A percentile compares a stretch with the other conserved stretches of the same genome.
Conservation (phyloP, 2,797 vertebrate genomes). For the Lindbergichthys nudifrons region DNA sequence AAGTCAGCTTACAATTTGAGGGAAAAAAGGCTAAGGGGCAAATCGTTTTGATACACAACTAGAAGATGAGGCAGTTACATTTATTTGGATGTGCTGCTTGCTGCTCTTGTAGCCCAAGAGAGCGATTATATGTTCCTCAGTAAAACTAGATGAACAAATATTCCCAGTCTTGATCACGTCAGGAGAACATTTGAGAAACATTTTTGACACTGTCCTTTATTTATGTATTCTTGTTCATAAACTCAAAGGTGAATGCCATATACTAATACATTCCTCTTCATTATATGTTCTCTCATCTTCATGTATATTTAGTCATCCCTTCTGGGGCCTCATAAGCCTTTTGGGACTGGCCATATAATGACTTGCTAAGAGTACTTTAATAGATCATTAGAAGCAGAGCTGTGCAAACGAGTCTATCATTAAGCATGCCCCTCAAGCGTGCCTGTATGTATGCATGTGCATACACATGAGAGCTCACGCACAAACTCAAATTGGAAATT, state of each 20-base stretch:
- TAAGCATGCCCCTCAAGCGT: constrained; percentile 67
- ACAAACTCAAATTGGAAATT: constrained; percentile 20
- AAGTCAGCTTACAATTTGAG: background rate
- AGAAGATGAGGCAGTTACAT: constrained; percentile 9
- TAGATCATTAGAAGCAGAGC: constrained; percentile 77
- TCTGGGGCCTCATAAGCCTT: constrained; percentile 55
- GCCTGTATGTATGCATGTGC: constrained; percentile 44
- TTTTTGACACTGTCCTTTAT: constrained; percentile 10
- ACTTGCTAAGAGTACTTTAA: constrained; percentile 76
- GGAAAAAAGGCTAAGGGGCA: background rate
- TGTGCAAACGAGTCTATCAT: constrained; percentile 74
- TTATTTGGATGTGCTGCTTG: constrained; percentile 25
- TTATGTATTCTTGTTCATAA: constrained; percentile 14
- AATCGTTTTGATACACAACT: background rate
- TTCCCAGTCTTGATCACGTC: constrained; percentile 24
- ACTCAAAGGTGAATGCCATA: constrained; percentile 21
- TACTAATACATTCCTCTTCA: constrained; percentile 9
- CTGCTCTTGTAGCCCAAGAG: constrained; percentile 34
- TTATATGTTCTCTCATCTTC: constrained; percentile 3
- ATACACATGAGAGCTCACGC: background rate
- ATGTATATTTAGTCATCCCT: constrained; percentile 45
- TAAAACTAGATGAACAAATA: constrained; percentile 18
- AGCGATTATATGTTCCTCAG: constrained; percentile 32
- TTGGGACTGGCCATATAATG: constrained; percentile 74
- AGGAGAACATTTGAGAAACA: constrained; percentile 14